Evolutionary conservation across 1,140 invertebrate species (phyloP).

Genomic region (Aphis craccivora): DNA sequence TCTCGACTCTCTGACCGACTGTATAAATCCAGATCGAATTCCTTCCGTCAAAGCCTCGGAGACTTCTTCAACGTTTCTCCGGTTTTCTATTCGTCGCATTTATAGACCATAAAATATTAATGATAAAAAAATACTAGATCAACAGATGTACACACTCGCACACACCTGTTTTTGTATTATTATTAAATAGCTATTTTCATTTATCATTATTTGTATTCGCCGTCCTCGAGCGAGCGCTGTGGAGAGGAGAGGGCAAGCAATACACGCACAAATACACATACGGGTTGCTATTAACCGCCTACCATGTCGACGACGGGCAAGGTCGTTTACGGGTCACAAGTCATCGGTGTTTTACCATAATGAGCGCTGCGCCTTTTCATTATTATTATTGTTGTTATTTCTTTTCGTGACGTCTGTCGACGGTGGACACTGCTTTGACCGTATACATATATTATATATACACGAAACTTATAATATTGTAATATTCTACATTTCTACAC

Average conservation of each 20-base stretch:
- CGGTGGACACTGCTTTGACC: background rate
- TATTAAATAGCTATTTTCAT: background rate
- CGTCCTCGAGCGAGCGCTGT: background rate
- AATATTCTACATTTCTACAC: background rate
- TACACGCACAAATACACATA: background rate
- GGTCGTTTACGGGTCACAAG: conserved; percentile 55
- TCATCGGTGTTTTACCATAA: conserved; percentile 43
- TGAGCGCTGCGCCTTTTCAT: conserved; percentile 52
- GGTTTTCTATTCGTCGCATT: background rate
- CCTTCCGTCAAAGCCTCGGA: background rate
- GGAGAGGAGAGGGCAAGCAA: background rate
- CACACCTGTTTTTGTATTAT: background rate
- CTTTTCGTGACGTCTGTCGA: conserved; percentile 25
- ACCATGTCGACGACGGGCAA: conserved; percentile 10
- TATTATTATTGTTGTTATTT: conserved; percentile 32
- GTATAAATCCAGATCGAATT: conserved; percentile 27
- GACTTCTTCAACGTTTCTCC: background rate
- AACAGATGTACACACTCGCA: background rate
- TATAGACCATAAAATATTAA: background rate
- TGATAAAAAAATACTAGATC: background rate
- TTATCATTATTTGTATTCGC: background rate
- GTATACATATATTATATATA: background rate
- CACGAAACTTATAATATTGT: background rate
- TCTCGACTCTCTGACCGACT: background rate
- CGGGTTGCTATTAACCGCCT: conserved; percentile 39